phyloP scores from a whole-genome alignment of 2,797 vertebrate genomes.

The Phalloptychus januarius region DNA sequence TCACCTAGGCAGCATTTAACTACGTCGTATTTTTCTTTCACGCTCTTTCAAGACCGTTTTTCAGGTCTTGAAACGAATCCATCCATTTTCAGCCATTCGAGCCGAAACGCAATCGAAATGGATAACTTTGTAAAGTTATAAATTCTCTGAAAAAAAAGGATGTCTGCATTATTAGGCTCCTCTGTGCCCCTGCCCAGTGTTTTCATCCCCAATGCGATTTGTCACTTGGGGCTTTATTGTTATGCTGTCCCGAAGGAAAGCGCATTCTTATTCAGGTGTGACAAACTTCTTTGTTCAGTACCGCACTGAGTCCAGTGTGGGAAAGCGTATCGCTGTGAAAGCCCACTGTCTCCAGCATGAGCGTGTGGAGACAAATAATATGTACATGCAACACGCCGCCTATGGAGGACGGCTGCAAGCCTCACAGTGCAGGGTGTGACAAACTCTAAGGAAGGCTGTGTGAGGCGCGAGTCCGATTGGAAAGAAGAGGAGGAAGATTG shows the following conservation, averaged over 20 bases:
- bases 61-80: neutral
- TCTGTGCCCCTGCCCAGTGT: neutral
- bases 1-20: neutral
- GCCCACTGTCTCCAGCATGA: slow-evolving; percentile 57
- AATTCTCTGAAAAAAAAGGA: neutral
- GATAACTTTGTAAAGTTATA: neutral
- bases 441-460: slow-evolving; percentile 58
- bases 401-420: slow-evolving; percentile 28
- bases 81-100: neutral
- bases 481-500: slow-evolving; percentile 25
- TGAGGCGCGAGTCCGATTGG: slow-evolving; percentile 59
- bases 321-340: slow-evolving; percentile 61
- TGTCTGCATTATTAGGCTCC: neutral
- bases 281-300: slow-evolving; percentile 68
- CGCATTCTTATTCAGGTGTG: slow-evolving; percentile 53
- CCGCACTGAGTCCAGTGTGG: slow-evolving; percentile 43
- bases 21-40: neutral
- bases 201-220: slow-evolving; percentile 2
- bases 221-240: slow-evolving; percentile 26
- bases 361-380: slow-evolving; percentile 33
- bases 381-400: slow-evolving; percentile 24
- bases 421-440: slow-evolving; percentile 52
- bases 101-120: neutral
- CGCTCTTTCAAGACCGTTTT: neutral
- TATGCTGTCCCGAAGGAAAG: slow-evolving; percentile 31